Conservation (phyloP, 2,888 invertebrate species). For the Hypomecis punctinalis region DNA sequence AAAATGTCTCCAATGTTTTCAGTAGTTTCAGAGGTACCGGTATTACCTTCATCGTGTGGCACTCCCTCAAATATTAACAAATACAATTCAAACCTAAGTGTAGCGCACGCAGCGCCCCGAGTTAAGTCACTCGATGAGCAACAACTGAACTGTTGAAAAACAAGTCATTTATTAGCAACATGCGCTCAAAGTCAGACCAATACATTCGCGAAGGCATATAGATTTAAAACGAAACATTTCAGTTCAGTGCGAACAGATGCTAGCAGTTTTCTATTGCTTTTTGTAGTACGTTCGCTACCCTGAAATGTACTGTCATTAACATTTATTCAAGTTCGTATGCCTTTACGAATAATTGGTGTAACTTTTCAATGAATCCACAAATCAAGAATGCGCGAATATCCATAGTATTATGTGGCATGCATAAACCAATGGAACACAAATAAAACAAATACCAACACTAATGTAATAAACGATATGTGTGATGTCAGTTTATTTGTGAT, state of each 20-base stretch:
- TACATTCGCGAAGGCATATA: conserved; percentile 69
- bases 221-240: neutral
- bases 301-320: too few species aligned
- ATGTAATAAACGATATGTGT: conserved; percentile 43
- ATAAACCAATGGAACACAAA: conserved; percentile 55
- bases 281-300: too few species aligned
- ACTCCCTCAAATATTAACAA: conserved; percentile 82
- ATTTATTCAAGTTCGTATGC: conserved; percentile 49
- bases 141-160: conserved; percentile 85
- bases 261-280: neutral
- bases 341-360: conserved; percentile 74
- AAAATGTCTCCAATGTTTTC: conserved; percentile 68
- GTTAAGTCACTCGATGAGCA: conserved; percentile 84
- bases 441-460: conserved; percentile 46
- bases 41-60: conserved; percentile 81
- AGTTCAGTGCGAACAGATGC: neutral
- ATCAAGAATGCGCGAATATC: conserved; percentile 70
- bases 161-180: conserved; percentile 85
- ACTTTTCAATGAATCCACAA: conserved; percentile 75
- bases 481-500: conserved; percentile 39
- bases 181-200: conserved; percentile 81
- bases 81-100: conserved; percentile 85
- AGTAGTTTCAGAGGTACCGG: conserved; percentile 79
- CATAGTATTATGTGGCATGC: conserved; percentile 84
- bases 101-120: conserved; percentile 84